These are phyloP conservation scores for Cichladusa arquata DNA, from an alignment of 2,113 vertebrate species.

Conservation along the genomic window DNA sequence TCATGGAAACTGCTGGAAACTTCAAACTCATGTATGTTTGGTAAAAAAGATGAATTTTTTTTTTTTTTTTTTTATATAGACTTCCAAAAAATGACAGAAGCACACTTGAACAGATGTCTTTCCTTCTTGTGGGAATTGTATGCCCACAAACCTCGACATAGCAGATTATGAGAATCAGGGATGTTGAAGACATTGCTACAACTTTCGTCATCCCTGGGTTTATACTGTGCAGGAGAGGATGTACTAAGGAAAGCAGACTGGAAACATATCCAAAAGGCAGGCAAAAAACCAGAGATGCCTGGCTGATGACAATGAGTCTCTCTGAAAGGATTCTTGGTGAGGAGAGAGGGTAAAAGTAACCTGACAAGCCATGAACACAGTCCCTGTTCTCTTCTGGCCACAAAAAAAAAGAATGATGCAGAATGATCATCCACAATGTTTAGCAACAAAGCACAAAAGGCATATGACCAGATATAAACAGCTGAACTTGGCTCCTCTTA, in stretches of 20 bases:
- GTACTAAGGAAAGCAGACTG: neutral
- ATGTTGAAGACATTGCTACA: neutral
- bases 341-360: neutral
- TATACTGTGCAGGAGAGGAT: neutral
- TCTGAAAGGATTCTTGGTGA: neutral
- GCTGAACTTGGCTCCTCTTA: neutral
- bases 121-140: neutral
- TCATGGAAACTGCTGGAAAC: neutral
- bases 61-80: neutral
- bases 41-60: neutral
- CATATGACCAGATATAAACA: neutral
- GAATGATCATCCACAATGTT: neutral
- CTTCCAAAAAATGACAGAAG: neutral
- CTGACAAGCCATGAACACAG: neutral
- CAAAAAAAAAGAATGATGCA: neutral
- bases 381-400: neutral
- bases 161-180: neutral
- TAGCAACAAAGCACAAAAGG: neutral
- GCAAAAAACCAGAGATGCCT: neutral
- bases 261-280: neutral
- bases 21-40: neutral
- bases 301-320: neutral
- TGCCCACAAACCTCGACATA: neutral
- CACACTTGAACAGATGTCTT: neutral
- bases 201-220: neutral